Conservation (phyloP, 2,888 invertebrate species). For the Fragum sueziense region DNA sequence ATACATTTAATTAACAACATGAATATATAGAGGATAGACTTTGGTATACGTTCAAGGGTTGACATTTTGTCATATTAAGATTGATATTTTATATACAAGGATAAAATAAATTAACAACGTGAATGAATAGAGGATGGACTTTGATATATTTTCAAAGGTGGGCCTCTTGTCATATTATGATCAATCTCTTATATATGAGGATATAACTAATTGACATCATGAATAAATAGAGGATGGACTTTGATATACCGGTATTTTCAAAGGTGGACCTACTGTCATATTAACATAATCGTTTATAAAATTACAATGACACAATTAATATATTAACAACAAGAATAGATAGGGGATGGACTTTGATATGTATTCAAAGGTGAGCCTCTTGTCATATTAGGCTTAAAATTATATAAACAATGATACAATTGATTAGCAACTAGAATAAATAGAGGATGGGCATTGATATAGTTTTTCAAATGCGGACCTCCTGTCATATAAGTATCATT, state of each 20-base stretch:
- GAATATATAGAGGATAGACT: not conserved
- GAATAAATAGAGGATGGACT: too few species aligned
- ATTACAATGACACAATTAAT: too few species aligned
- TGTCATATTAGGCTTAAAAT: too few species aligned
- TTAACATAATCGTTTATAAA: too few species aligned
- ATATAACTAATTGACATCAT: too few species aligned
- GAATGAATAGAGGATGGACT: slow-evolving; percentile 3
- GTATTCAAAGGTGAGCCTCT: not conserved
- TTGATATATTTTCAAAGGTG: slow-evolving; percentile 1
- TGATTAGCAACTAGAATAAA: not conserved
- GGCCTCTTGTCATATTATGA: not conserved
- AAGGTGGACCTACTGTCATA: not conserved
- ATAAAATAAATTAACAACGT: not conserved
- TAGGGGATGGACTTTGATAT: not conserved
- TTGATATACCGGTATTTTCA: not conserved
- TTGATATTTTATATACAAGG: not conserved
- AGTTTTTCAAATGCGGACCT: not conserved
- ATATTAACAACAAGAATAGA: too few species aligned
- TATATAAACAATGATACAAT: not conserved
- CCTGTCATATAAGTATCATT: not conserved
- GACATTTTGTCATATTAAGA: not conserved
- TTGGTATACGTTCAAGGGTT: not conserved
- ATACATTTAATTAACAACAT: not conserved
- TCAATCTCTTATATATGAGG: too few species aligned
- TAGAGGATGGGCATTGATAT: not conserved